Percentiles rank a stretch among this genome's conserved stretches.
These are phyloP conservation scores for Tinamus major DNA, from an alignment of 2,797 vertebrate species.

Conservation along the genomic window DNA sequence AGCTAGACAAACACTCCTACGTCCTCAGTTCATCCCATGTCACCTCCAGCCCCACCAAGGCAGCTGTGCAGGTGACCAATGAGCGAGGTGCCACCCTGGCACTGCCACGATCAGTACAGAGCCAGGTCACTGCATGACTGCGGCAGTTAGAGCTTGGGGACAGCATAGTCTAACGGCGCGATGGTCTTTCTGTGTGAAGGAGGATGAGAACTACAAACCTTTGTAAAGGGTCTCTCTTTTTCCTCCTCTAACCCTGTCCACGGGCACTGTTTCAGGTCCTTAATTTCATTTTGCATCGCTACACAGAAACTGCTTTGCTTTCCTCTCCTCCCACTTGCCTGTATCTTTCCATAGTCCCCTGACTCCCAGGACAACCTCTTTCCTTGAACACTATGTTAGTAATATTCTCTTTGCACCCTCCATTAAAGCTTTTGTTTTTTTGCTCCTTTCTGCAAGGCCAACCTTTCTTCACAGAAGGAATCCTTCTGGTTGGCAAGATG, in stretches of 20 bases:
- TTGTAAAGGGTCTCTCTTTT: not conserved
- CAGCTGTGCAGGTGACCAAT: fast-evolving
- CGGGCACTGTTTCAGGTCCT: not conserved
- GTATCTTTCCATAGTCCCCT: not conserved
- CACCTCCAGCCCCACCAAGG: fast-evolving
- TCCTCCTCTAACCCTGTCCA: not conserved
- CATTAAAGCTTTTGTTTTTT: not conserved
- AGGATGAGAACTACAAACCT: not conserved
- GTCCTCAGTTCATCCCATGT: not conserved
- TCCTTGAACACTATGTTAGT: not conserved
- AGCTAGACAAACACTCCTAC: not conserved
- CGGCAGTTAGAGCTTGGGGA: fast-evolving
- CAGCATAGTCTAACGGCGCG: not conserved
- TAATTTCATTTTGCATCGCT: not conserved
- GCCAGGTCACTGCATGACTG: fast-evolving
- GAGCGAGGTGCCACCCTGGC: not conserved
- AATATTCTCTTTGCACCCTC: not conserved
- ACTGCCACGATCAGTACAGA: not conserved
- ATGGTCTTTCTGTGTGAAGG: not conserved
- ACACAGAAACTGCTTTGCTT: not conserved
- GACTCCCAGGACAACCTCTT: fast-evolving
- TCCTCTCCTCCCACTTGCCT: not conserved
- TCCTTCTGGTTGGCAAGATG: conserved; percentile 86
- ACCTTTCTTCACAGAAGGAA: conserved; percentile 92
- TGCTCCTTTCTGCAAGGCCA: not conserved